Evolutionary conservation across 2,888 invertebrate species (phyloP).

Genomic region (Aelia acuminata): DNA sequence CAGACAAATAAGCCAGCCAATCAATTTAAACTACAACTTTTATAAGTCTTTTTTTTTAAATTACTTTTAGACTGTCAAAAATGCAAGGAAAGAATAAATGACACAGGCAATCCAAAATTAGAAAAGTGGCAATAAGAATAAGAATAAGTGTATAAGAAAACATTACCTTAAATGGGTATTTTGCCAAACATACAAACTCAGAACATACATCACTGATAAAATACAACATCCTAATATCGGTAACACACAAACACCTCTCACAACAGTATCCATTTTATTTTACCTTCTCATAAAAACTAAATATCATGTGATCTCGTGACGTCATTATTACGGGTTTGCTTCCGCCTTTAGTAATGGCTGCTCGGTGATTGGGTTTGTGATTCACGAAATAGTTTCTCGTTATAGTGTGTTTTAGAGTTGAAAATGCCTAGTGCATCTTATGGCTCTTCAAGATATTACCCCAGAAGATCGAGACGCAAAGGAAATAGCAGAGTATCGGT

Average conservation of each 20-base stretch:
- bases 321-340: conserved; percentile 63
- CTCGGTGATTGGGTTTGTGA: conserved; percentile 72
- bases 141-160: background rate
- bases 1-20: too few species aligned
- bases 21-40: too few species aligned
- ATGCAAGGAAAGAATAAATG: too few species aligned
- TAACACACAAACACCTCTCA: conserved; percentile 70
- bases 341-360: conserved; percentile 81
- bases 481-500: conserved; percentile 88
- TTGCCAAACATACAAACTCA: conserved; percentile 90
- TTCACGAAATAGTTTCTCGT: conserved; percentile 5
- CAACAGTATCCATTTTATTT: conserved; percentile 46
- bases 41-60: too few species aligned
- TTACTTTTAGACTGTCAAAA: too few species aligned
- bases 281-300: conserved; percentile 36
- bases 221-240: conserved; percentile 82
- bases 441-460: conserved; percentile 92
- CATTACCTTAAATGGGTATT: conserved; percentile 28
- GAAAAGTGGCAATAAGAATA: background rate
- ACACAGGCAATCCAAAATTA: background rate
- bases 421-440: conserved; percentile 96
- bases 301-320: conserved; percentile 40
- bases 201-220: conserved; percentile 85
- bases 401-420: conserved; percentile 66
- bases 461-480: conserved; percentile 92